Evolutionary conservation across 1,140 invertebrate species (phyloP).

Genomic region (Meloidogyne hapla): DNA sequence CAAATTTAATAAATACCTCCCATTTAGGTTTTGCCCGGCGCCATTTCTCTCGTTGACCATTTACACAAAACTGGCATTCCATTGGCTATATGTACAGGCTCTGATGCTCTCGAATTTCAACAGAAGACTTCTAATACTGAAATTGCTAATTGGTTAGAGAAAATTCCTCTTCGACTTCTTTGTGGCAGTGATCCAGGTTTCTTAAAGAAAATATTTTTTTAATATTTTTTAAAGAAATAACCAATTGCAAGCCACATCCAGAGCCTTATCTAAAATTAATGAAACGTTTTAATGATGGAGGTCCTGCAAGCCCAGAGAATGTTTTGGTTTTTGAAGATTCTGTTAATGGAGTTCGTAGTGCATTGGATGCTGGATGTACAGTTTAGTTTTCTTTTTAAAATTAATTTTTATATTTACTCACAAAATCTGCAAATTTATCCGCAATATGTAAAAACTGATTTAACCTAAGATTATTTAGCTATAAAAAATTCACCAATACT

Average conservation of each 20-base stretch:
- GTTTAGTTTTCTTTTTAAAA: background rate
- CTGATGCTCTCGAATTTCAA: conserved; percentile 73
- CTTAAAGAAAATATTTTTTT: conserved; percentile 60
- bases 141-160: conserved; percentile 36
- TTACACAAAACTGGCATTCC: conserved; percentile 75
- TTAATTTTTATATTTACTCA: too few species aligned
- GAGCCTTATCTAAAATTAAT: conserved; percentile 83
- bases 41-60: conserved; percentile 77
- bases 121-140: background rate
- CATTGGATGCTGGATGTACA: conserved; percentile 71
- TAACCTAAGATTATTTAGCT: too few species aligned
- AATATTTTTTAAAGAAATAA: conserved; percentile 11
- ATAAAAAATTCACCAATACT: too few species aligned
- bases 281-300: conserved; percentile 75
- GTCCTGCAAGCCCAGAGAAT: conserved; percentile 66
- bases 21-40: conserved; percentile 74
- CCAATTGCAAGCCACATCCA: conserved; percentile 77
- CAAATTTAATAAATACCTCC: conserved; percentile 35
- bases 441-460: too few species aligned
- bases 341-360: conserved; percentile 77
- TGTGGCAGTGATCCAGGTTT: conserved; percentile 84
- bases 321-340: conserved; percentile 77
- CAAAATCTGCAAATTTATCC: too few species aligned
- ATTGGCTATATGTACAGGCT: conserved; percentile 84
- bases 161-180: conserved; percentile 69